phyloP scores from a whole-genome alignment of 2,888 invertebrate species.

The Limnephilus auricula region DNA sequence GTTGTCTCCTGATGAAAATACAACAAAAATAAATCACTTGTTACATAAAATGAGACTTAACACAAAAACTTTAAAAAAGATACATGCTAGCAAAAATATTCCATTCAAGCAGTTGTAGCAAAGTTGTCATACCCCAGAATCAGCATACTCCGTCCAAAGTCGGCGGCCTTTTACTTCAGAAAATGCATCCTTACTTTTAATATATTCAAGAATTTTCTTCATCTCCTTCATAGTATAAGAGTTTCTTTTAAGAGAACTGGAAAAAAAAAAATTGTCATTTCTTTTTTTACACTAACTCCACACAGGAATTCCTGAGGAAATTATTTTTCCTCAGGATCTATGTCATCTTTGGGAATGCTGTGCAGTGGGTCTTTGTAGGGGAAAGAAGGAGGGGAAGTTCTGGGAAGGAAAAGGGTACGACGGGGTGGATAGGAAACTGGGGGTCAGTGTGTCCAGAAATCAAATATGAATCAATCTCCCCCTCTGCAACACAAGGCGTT shows the following conservation, averaged over 20 bases:
- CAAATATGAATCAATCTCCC: no score
- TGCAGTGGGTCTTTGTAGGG: no score
- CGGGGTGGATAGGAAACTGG: no score
- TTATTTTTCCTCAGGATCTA: no score
- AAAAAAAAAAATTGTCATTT: neutral
- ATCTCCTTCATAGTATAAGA: constrained; percentile 74
- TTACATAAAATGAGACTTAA: neutral
- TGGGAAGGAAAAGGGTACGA: no score
- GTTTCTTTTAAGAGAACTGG: constrained; percentile 65
- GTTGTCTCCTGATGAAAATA: constrained; percentile 69
- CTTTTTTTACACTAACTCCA: no score
- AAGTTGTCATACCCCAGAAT: constrained; percentile 70
- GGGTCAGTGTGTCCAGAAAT: no score
- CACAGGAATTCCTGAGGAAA: no score
- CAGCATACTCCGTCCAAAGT: constrained; percentile 75
- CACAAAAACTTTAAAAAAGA: neutral
- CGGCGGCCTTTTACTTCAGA: constrained; percentile 72
- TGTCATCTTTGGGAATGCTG: no score
- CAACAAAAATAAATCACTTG: neutral
- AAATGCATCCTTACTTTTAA: constrained; percentile 71
- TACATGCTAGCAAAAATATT: neutral
- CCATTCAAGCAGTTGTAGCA: neutral
- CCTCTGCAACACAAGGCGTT: no score
- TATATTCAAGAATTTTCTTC: constrained; percentile 73
- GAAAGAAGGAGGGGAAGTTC: no score